A percentile compares a stretch with the other conserved stretches of the same genome.
Evolutionary conservation across 2,113 vertebrate species (phyloP).

Genomic region (Psittacara wagleri): DNA sequence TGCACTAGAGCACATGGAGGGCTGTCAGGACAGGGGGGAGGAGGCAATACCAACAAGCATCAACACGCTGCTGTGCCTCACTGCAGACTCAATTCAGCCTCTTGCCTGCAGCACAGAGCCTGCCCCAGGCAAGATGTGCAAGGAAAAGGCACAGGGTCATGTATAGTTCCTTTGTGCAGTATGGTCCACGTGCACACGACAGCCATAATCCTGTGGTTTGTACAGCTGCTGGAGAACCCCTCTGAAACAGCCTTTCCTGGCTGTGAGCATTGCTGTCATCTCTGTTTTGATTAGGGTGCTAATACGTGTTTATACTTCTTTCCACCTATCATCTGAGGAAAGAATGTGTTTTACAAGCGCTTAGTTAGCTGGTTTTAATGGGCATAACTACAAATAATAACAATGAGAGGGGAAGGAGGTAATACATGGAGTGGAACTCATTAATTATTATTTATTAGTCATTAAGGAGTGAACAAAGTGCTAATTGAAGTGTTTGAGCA

Average conservation of each 20-base stretch:
- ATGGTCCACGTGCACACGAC: rapidly evolving
- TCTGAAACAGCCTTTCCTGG: background rate
- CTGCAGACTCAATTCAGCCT: background rate
- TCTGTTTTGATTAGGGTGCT: background rate
- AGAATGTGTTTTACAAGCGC: background rate
- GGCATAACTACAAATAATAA: conserved; percentile 14
- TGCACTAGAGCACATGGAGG: background rate
- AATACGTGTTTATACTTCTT: conserved; percentile 4
- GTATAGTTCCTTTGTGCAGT: background rate
- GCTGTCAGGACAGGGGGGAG: background rate
- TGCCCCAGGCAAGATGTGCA: background rate
- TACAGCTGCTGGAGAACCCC: rapidly evolving
- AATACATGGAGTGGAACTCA: conserved; percentile 14
- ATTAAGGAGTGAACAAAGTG: conserved; percentile 3
- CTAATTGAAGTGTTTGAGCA: conserved; percentile 9
- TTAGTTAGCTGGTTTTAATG: background rate
- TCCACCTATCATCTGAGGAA: background rate
- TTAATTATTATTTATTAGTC: conserved; percentile 46
- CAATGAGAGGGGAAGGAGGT: background rate
- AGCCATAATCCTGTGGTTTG: rapidly evolving
- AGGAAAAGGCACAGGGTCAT: background rate
- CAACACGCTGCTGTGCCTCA: background rate
- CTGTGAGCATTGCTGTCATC: background rate
- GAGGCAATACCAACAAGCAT: background rate
- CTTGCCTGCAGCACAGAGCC: background rate